Conservation (phyloP, 1,140 invertebrate genomes). For the Bombyx mandarina region DNA sequence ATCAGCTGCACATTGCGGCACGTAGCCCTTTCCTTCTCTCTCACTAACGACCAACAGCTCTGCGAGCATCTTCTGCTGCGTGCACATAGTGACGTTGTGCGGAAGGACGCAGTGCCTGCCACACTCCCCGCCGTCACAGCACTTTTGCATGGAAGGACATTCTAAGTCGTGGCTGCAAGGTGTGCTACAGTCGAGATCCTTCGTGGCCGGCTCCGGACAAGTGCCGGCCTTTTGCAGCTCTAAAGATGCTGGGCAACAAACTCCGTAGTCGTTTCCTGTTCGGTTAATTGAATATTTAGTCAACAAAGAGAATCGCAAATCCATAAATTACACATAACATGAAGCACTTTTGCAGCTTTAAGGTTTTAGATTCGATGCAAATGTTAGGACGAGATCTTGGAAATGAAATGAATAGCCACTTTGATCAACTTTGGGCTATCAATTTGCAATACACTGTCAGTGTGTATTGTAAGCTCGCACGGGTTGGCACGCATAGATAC, state of each 20-base stretch:
- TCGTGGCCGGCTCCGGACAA: slow-evolving; percentile 72
- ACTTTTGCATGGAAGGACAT: slow-evolving; percentile 85
- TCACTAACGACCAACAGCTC: slow-evolving; percentile 84
- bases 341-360: neutral
- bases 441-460: too few relatives aligned
- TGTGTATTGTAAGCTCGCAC: too few relatives aligned
- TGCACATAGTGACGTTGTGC: slow-evolving; percentile 80
- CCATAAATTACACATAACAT: neutral
- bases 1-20: slow-evolving; percentile 82
- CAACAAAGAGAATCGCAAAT: too few relatives aligned
- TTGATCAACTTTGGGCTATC: too few relatives aligned
- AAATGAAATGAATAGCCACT: too few relatives aligned
- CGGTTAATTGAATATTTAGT: neutral
- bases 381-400: too few relatives aligned
- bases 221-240: slow-evolving; percentile 81
- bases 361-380: too few relatives aligned
- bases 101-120: slow-evolving; percentile 79
- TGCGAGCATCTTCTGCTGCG: slow-evolving; percentile 82
- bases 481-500: too few relatives aligned
- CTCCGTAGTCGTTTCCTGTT: slow-evolving; percentile 85
- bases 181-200: slow-evolving; percentile 72
- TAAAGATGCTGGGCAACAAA: slow-evolving; percentile 85
- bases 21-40: slow-evolving; percentile 83
- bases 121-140: slow-evolving; percentile 80
- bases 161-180: slow-evolving; percentile 83